Conservation (phyloP, 1,140 invertebrate genomes). For the Euschistus heros region DNA sequence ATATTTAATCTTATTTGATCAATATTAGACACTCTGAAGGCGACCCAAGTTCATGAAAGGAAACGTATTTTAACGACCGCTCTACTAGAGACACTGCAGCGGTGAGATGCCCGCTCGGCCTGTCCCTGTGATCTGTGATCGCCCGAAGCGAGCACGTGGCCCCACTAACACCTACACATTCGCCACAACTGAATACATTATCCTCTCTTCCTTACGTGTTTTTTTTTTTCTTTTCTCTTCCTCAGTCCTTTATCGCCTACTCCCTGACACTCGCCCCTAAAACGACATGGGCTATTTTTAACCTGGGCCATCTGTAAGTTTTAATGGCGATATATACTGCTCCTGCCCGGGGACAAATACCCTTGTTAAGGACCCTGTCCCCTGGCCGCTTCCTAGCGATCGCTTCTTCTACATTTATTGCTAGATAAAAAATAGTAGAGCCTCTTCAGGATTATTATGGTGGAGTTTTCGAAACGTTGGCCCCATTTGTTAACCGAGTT, state of each 20-base stretch:
- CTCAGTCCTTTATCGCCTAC: background rate
- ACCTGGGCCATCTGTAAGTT: constrained; percentile 4
- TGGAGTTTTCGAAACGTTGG: too few relatives aligned
- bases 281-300: constrained; percentile 5
- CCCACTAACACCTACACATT: background rate
- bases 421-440: too few relatives aligned
- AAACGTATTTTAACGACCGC: too few relatives aligned
- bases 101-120: too few relatives aligned
- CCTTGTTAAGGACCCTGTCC: background rate
- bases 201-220: background rate
- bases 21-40: too few relatives aligned
- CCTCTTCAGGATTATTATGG: too few relatives aligned
- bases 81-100: too few relatives aligned
- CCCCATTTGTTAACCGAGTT: too few relatives aligned
- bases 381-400: background rate
- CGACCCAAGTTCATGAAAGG: too few relatives aligned
- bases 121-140: too few relatives aligned
- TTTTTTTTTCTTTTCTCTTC: background rate
- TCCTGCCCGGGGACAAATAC: constrained; percentile 4
- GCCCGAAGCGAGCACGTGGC: background rate
- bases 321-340: constrained; percentile 1
- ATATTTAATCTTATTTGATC: too few relatives aligned
- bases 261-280: background rate
- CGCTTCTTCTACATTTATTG: too few relatives aligned
- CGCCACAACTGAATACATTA: constrained; percentile 6